Percentiles rank a stretch among this genome's conserved stretches.
These are phyloP conservation scores for Capitulum mitella DNA, from an alignment of 2,888 invertebrate genomes.

Conservation along the genomic window DNA sequence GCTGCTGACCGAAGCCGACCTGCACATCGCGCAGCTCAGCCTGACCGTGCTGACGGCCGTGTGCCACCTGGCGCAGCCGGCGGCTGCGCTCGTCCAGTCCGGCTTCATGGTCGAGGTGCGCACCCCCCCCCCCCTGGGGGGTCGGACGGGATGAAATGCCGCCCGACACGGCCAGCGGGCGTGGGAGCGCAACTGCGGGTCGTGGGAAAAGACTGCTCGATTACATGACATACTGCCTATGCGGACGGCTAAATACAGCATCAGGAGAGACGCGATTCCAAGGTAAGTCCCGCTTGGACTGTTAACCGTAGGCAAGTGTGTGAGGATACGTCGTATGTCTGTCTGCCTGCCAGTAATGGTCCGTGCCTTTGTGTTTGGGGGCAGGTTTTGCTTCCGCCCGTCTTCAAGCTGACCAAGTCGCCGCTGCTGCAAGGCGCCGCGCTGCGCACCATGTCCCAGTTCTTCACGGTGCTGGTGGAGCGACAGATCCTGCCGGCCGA, in stretches of 20 bases:
- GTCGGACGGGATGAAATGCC: too few species aligned
- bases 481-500: constrained; percentile 28
- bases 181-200: too few species aligned
- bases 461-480: constrained; percentile 33
- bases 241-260: too few species aligned
- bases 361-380: not conserved
- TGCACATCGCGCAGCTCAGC: constrained; percentile 92
- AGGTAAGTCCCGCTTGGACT: too few species aligned
- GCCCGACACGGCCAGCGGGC: too few species aligned
- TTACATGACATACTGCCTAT: too few species aligned
- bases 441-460: constrained; percentile 31
- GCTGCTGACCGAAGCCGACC: constrained; percentile 83
- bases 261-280: too few species aligned
- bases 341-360: too few species aligned
- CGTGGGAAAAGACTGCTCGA: too few species aligned
- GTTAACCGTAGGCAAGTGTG: too few species aligned
- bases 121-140: too few species aligned
- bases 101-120: not conserved
- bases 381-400: constrained; percentile 58
- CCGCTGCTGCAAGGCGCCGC: constrained; percentile 75
- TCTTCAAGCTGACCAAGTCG: constrained; percentile 77
- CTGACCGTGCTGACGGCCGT: constrained; percentile 74
- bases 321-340: too few species aligned
- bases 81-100: constrained; percentile 50
- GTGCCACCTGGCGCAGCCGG: constrained; percentile 67